phyloP scores from a whole-genome alignment of 2,888 invertebrate species.

The Pristionchus mayeri region DNA sequence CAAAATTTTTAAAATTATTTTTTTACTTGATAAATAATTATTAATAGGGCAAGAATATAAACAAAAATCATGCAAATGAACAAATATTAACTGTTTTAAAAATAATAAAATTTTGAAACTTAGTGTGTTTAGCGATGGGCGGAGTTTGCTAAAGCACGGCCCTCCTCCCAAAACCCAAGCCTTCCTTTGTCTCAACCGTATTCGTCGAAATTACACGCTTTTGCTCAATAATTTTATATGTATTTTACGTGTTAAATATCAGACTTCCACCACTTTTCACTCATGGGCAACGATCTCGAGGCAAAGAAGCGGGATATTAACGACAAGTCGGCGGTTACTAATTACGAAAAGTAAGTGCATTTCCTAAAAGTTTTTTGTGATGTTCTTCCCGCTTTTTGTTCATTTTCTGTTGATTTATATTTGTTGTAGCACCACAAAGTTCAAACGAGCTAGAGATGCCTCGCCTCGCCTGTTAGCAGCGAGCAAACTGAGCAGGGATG shows the following conservation, averaged over 20 bases:
- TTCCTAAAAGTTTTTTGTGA: neutral
- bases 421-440: neutral
- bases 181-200: neutral
- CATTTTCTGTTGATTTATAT: neutral
- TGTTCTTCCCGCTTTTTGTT: neutral
- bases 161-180: constrained; percentile 10
- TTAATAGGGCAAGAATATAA: too few species aligned
- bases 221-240: neutral
- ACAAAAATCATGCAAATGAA: too few species aligned
- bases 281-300: constrained; percentile 39
- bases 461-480: constrained; percentile 19
- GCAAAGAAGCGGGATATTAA: neutral
- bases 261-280: constrained; percentile 1
- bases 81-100: too few species aligned
- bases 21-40: too few species aligned
- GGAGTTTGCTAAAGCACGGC: neutral
- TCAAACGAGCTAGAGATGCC: neutral
- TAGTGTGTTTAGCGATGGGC: neutral
- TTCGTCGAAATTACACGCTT: neutral
- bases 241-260: neutral
- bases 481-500: constrained; percentile 57
- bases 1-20: too few species aligned
- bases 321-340: neutral
- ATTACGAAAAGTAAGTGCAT: neutral
- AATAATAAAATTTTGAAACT: neutral